Percentiles rank a stretch among this genome's conserved stretches.
These are phyloP conservation scores for Sinocyclocheilus anshuiensis DNA, from an alignment of 2,113 vertebrate species.

Conservation along the genomic window DNA sequence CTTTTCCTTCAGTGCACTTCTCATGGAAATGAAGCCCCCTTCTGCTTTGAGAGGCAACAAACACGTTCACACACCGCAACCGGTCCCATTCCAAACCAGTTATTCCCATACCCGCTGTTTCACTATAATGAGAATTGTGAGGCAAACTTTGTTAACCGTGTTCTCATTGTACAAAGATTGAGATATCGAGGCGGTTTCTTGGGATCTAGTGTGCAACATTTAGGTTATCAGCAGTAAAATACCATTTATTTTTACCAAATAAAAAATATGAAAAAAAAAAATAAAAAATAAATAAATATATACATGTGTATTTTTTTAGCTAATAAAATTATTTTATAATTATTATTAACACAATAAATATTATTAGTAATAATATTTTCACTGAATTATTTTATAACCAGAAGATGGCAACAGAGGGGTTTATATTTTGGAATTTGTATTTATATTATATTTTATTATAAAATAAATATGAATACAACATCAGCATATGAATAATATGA, in stretches of 20 bases:
- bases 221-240: neutral
- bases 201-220: neutral
- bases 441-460: too few relatives aligned
- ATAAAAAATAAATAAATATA: neutral
- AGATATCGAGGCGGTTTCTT: neutral
- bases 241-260: too few relatives aligned
- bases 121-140: neutral
- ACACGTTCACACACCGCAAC: slow-evolving; percentile 29
- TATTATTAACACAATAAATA: too few relatives aligned
- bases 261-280: too few relatives aligned
- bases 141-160: neutral
- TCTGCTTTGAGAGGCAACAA: slow-evolving; percentile 54
- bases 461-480: too few relatives aligned
- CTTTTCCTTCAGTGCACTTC: slow-evolving; percentile 81
- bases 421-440: too few relatives aligned
- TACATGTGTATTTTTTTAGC: too few relatives aligned
- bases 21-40: slow-evolving; percentile 81
- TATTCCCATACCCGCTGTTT: slow-evolving; percentile 31
- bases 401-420: too few relatives aligned
- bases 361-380: too few relatives aligned
- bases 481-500: too few relatives aligned
- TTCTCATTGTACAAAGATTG: slow-evolving; percentile 11
- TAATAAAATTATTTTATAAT: too few relatives aligned
- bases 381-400: too few relatives aligned
- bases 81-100: slow-evolving; percentile 24